Evolutionary conservation across 2,888 invertebrate species (phyloP).

Genomic region (Gastrophysa polygoni): DNA sequence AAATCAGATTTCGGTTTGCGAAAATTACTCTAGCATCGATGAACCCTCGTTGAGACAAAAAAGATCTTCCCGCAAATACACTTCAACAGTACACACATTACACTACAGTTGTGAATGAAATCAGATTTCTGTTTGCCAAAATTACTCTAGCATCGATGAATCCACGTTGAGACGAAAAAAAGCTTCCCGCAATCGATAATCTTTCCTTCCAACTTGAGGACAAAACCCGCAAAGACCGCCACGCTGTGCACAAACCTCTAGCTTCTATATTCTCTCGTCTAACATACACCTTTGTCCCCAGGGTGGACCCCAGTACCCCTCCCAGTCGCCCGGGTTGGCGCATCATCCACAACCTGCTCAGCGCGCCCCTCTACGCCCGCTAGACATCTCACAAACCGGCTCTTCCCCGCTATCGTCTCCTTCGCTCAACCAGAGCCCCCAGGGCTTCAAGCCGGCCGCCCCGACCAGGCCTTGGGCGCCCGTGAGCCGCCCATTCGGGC

Average conservation of each 20-base stretch:
- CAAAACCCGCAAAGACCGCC: neutral
- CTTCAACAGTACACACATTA: too few species aligned
- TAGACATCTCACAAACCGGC: constrained; percentile 45
- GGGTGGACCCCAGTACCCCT: constrained; percentile 55
- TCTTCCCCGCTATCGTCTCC: constrained; percentile 59
- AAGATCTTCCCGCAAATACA: too few species aligned
- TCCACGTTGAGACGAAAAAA: too few species aligned
- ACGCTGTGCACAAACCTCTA: neutral
- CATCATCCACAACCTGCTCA: constrained; percentile 26
- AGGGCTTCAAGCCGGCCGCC: constrained; percentile 49
- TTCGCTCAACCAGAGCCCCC: constrained; percentile 44
- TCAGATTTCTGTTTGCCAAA: too few species aligned
- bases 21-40: too few species aligned
- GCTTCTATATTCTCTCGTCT: constrained; percentile 35
- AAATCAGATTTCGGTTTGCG: too few species aligned
- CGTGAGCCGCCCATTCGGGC: constrained; percentile 61
- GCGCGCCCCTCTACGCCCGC: constrained; percentile 43
- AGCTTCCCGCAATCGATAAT: too few species aligned
- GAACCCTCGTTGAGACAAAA: too few species aligned
- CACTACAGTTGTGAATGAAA: too few species aligned
- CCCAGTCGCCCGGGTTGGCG: constrained; percentile 40
- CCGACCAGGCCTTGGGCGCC: constrained; percentile 59
- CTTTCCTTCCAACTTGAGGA: too few species aligned
- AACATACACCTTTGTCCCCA: constrained; percentile 30
- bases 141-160: too few species aligned